These are phyloP conservation scores for Leucania comma DNA, from an alignment of 2,888 invertebrate genomes.

Conservation along the genomic window DNA sequence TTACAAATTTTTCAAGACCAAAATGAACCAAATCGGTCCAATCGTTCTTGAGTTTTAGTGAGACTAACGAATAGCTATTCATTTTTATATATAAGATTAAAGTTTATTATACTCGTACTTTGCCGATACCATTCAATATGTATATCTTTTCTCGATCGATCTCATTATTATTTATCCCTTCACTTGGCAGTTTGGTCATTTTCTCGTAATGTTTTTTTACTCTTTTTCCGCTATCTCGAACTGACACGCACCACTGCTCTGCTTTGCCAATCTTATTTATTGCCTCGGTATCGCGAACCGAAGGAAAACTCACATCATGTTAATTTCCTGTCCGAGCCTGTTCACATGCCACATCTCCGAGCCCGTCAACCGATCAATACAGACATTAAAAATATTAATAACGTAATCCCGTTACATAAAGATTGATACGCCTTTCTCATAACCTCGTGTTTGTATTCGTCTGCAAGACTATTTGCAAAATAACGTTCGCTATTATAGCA, in stretches of 20 bases:
- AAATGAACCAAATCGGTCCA: too few species aligned
- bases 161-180: constrained; percentile 48
- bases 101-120: not conserved
- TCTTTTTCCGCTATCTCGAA: constrained; percentile 77
- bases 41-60: too few species aligned
- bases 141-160: not conserved
- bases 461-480: constrained; percentile 43
- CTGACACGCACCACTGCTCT: constrained; percentile 68
- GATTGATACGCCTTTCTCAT: constrained; percentile 18
- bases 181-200: constrained; percentile 26
- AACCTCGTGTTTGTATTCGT: constrained; percentile 21
- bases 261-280: constrained; percentile 89
- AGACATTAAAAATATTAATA: constrained; percentile 62
- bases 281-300: constrained; percentile 79
- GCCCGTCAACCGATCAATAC: constrained; percentile 48
- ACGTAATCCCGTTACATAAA: constrained; percentile 33
- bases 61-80: too few species aligned
- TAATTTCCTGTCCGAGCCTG: constrained; percentile 85
- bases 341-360: constrained; percentile 67
- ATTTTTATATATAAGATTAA: too few species aligned
- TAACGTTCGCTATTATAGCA: constrained; percentile 30
- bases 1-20: too few species aligned
- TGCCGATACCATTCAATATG: not conserved
- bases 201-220: constrained; percentile 75
- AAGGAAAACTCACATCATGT: constrained; percentile 86